Conservation (phyloP, 2,113 vertebrate species). For the Malurus melanocephalus region DNA sequence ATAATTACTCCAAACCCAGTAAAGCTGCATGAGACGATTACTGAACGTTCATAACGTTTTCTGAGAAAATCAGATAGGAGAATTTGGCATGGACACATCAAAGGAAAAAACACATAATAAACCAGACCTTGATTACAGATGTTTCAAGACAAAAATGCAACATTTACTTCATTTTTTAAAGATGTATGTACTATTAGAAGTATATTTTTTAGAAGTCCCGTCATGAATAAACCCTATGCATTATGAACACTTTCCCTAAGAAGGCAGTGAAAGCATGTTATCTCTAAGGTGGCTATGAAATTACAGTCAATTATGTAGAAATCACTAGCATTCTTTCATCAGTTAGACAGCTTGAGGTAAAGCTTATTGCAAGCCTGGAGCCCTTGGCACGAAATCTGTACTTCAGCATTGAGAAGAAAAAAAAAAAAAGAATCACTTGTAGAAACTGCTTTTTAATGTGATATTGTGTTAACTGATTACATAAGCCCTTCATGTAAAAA, state of each 20-base stretch:
- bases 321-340: background rate
- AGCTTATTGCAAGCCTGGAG: background rate
- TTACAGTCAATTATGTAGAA: conserved; percentile 20
- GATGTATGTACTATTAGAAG: background rate
- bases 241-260: background rate
- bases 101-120: background rate
- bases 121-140: background rate
- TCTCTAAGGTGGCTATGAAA: conserved; percentile 10
- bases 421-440: conserved; percentile 19
- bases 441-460: conserved; percentile 50
- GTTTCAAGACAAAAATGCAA: background rate
- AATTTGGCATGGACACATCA: background rate
- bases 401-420: background rate
- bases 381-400: conserved; percentile 17
- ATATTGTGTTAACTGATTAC: conserved; percentile 51
- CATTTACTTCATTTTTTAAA: conserved; percentile 5
- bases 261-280: conserved; percentile 22
- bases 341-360: background rate
- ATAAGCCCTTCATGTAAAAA: conserved; percentile 30
- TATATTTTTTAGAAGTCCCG: background rate
- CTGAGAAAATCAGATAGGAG: background rate
- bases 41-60: background rate
- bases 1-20: background rate
- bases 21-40: background rate
- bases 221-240: background rate